Percentiles rank a stretch among this genome's conserved stretches.
Conservation (phyloP, 2,113 vertebrate genomes). For the Tupaia tana region DNA sequence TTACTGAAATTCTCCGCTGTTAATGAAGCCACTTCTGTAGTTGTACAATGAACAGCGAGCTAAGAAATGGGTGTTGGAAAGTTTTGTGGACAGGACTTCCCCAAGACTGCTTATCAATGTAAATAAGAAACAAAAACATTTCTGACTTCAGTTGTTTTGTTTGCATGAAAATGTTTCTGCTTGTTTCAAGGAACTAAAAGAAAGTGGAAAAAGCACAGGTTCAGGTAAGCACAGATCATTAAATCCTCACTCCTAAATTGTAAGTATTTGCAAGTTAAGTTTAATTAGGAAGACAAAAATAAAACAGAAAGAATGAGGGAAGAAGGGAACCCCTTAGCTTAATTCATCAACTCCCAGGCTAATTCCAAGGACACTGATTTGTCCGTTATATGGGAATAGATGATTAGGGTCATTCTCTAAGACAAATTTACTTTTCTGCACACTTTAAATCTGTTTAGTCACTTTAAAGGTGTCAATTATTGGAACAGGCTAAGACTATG, state of each 20-base stretch:
- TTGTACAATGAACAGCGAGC: constrained; percentile 16
- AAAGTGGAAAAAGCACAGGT: neutral
- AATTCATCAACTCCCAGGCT: constrained; percentile 71
- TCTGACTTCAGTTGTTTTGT: constrained; percentile 8
- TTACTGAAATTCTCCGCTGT: constrained; percentile 80
- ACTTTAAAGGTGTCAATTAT: constrained; percentile 99
- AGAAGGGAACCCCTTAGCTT: constrained; percentile 1
- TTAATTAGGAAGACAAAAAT: constrained; percentile 54
- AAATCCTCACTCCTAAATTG: constrained; percentile 57
- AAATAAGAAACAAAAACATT: neutral
- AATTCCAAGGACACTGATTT: constrained; percentile 83
- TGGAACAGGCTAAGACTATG: constrained; percentile 94
- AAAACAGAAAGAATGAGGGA: constrained; percentile 33
- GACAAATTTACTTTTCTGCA: constrained; percentile 99
- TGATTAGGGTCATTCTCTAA: constrained; percentile 96
- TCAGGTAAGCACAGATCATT: constrained; percentile 22
- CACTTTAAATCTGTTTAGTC: constrained; percentile 98
- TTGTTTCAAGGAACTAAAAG: neutral
- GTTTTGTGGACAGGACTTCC: neutral
- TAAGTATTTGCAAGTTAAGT: constrained; percentile 34
- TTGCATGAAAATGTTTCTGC: constrained; percentile 31
- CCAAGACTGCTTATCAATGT: constrained; percentile 46
- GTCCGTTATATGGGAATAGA: constrained; percentile 92
- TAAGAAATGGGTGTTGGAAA: neutral
- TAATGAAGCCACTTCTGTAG: constrained; percentile 67